phyloP scores from a whole-genome alignment of 1,140 invertebrate genomes.

The Phocides pigmalion region DNA sequence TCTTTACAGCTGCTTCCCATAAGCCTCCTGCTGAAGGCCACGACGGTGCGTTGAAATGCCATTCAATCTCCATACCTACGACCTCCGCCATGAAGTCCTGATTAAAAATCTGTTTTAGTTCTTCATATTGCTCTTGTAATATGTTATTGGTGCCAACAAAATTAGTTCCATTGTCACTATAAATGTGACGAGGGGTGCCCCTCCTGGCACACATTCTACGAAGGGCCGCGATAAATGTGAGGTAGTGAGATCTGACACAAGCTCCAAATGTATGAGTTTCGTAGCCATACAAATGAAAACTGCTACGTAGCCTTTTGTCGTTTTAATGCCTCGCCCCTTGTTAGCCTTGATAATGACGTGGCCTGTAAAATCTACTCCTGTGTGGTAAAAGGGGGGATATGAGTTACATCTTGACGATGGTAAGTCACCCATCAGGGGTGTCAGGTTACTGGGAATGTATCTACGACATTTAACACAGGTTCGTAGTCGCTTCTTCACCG shows the following conservation, averaged over 20 bases:
- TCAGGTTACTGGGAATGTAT: not conserved
- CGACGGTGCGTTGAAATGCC: no score
- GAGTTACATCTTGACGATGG: slow-evolving; percentile 9
- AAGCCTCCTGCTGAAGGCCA: slow-evolving; percentile 23
- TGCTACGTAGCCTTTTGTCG: slow-evolving; percentile 25
- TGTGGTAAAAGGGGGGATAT: slow-evolving; percentile 12
- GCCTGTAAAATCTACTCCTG: slow-evolving; percentile 18
- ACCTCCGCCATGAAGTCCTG: no score
- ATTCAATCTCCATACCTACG: no score
- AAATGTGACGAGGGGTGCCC: slow-evolving; percentile 21
- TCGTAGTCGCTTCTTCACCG: not conserved
- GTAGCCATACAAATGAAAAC: slow-evolving; percentile 33
- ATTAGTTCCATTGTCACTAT: slow-evolving; percentile 45
- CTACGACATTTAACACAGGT: not conserved
- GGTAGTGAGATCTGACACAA: slow-evolving; percentile 18
- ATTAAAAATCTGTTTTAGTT: no score
- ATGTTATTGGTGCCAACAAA: slow-evolving; percentile 48
- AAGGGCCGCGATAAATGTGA: slow-evolving; percentile 20
- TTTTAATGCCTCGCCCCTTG: slow-evolving; percentile 9
- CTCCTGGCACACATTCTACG: slow-evolving; percentile 18
- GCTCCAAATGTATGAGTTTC: slow-evolving; percentile 13
- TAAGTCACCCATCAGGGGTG: slow-evolving; percentile 28
- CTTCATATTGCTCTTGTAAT: slow-evolving; percentile 33
- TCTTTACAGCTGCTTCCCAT: slow-evolving; percentile 31
- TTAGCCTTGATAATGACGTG: slow-evolving; percentile 11